These are phyloP conservation scores for Acrocephalus scirpaceus DNA, from an alignment of 2,797 vertebrate genomes.

Conservation along the genomic window DNA sequence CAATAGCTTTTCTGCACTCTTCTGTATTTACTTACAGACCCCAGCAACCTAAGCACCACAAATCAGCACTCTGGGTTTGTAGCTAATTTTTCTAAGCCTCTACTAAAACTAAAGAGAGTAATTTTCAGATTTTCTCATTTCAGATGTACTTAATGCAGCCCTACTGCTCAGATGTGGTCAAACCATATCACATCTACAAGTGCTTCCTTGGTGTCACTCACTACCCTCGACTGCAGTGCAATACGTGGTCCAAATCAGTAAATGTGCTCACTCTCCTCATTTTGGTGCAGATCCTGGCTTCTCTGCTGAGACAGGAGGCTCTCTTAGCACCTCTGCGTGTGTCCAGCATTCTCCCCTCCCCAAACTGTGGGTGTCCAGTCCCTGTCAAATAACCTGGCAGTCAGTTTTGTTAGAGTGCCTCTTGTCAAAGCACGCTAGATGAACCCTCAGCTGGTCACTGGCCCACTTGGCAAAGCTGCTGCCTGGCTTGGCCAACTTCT, in stretches of 20 bases:
- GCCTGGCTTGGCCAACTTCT: neutral
- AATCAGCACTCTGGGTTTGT: neutral
- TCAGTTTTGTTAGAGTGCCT: neutral
- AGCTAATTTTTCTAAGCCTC: neutral
- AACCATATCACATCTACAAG: neutral
- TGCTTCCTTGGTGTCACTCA: neutral
- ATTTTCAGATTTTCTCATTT: neutral
- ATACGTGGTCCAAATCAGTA: neutral
- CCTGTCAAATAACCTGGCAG: neutral
- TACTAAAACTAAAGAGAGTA: neutral
- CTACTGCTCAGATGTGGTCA: neutral
- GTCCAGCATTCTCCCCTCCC: neutral
- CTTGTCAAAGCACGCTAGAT: neutral
- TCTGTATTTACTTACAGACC: neutral
- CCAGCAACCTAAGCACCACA: neutral
- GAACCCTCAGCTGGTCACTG: neutral
- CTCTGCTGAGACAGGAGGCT: neutral
- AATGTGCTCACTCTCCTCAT: neutral
- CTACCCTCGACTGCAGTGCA: too few species aligned
- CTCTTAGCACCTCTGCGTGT: neutral
- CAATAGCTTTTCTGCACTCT: neutral
- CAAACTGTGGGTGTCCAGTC: neutral
- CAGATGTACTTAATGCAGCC: rapidly evolving
- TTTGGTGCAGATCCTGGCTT: neutral
- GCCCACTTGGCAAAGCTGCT: neutral